These are phyloP conservation scores for Callosobruchus maculatus DNA, from an alignment of 2,888 invertebrate species.

Conservation along the genomic window DNA sequence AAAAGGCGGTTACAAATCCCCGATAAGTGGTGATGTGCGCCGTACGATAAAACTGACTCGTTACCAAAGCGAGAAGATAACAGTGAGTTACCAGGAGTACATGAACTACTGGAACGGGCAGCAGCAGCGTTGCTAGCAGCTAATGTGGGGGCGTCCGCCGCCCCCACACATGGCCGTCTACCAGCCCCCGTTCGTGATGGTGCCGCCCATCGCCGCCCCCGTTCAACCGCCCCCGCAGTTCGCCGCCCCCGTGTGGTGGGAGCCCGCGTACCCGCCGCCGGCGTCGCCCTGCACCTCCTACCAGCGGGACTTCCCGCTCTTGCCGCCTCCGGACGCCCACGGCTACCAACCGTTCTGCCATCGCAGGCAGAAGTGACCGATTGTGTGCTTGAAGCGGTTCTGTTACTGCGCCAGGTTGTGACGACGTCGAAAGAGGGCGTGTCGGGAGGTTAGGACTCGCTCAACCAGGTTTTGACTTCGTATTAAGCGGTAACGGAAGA, in stretches of 20 bases:
- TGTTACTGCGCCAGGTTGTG: conserved; percentile 32
- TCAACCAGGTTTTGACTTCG: too few relatives aligned
- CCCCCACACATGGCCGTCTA: conserved; percentile 37
- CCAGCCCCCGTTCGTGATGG: neutral
- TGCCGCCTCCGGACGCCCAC: conserved; percentile 30
- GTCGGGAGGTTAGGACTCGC: too few relatives aligned
- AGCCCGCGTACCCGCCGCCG: conserved; percentile 31
- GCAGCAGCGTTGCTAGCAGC: conserved; percentile 65
- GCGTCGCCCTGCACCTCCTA: conserved; percentile 39
- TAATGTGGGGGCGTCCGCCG: conserved; percentile 54
- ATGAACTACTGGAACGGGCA: conserved; percentile 58
- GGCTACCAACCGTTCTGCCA: conserved; percentile 36
- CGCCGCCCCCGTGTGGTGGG: conserved; percentile 41
- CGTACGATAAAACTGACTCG: conserved; percentile 90
- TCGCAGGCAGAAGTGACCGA: conserved; percentile 45
- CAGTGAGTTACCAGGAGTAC: conserved; percentile 84
- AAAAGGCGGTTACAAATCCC: conserved; percentile 94
- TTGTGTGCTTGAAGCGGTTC: conserved; percentile 28
- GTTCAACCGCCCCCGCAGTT: conserved; percentile 15
- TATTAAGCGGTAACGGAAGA: too few relatives aligned
- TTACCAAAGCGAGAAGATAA: conserved; percentile 94
- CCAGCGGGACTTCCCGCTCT: conserved; percentile 39
- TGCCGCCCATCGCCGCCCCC: neutral
- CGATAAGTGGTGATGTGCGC: conserved; percentile 83
- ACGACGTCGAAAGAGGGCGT: conserved; percentile 5